These are phyloP conservation scores for Premnoplex brunnescens DNA, from an alignment of 2,797 vertebrate genomes.

Conservation along the genomic window DNA sequence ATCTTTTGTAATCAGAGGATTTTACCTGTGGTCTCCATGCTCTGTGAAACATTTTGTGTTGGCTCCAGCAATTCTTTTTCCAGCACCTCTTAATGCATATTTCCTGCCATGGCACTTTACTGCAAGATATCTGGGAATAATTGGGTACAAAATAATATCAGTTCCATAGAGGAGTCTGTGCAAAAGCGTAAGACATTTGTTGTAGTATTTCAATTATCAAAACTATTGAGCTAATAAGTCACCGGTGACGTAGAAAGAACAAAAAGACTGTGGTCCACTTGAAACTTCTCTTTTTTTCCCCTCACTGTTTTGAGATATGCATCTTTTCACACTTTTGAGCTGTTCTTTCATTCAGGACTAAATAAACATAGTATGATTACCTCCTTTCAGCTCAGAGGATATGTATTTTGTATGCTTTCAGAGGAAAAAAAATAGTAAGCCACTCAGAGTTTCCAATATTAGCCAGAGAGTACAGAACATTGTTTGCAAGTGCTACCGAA, in stretches of 20 bases:
- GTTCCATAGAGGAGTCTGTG: not conserved
- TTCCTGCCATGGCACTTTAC: not conserved
- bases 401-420: not conserved
- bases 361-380: not conserved
- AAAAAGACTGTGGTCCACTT: not conserved
- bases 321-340: not conserved
- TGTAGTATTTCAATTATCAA: not conserved
- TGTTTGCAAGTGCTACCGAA: not conserved
- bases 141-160: not conserved
- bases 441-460: not conserved
- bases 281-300: not conserved
- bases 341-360: not conserved
- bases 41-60: not conserved
- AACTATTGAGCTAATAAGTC: not conserved
- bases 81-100: not conserved
- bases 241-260: not conserved
- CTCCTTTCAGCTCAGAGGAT: not conserved
- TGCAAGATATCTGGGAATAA: not conserved
- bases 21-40: not conserved
- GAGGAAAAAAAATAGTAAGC: not conserved
- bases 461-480: not conserved
- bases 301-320: not conserved
- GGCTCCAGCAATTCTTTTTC: not conserved
- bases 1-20: not conserved
- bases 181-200: not conserved